These are phyloP conservation scores for Stratiolaelaps scimitus DNA, from an alignment of 1,140 invertebrate species.

Conservation along the genomic window DNA sequence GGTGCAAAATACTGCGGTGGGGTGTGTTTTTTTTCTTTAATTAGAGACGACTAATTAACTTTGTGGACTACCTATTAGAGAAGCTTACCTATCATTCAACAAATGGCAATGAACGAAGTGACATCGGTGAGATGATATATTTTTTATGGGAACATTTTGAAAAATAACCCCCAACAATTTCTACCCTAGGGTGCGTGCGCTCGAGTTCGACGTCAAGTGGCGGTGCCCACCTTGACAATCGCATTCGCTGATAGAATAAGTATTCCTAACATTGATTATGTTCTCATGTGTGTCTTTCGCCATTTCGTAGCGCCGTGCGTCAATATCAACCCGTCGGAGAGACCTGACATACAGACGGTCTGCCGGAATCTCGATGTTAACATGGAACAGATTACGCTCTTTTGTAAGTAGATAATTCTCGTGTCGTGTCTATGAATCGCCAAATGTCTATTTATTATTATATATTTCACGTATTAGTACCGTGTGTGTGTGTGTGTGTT, in stretches of 20 bases:
- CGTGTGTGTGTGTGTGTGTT: constrained; percentile 22
- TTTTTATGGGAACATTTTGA: too few species aligned
- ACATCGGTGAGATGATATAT: too few species aligned
- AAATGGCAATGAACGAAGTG: too few species aligned
- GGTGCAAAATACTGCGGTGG: too few species aligned
- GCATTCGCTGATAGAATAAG: neutral
- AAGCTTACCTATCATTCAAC: too few species aligned
- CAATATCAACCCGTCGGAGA: constrained; percentile 48
- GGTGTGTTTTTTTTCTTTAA: too few species aligned
- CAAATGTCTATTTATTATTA: neutral
- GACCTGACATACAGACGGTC: constrained; percentile 59
- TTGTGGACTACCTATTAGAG: too few species aligned
- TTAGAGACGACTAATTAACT: too few species aligned
- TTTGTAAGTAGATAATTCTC: constrained; percentile 41
- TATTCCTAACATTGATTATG: neutral
- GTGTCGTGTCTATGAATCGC: neutral
- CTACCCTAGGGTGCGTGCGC: constrained; percentile 1
- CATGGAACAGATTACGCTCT: constrained; percentile 69
- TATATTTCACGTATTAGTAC: neutral
- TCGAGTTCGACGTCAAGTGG: constrained; percentile 9
- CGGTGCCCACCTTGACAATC: neutral
- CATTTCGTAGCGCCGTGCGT: constrained; percentile 54
- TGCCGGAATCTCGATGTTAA: constrained; percentile 58
- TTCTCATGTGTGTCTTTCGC: constrained; percentile 36
- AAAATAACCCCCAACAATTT: too few species aligned